Base-by-base conservation (phyloP, 2,113 vertebrate species). In the Limnothrissa miodon region DNA sequence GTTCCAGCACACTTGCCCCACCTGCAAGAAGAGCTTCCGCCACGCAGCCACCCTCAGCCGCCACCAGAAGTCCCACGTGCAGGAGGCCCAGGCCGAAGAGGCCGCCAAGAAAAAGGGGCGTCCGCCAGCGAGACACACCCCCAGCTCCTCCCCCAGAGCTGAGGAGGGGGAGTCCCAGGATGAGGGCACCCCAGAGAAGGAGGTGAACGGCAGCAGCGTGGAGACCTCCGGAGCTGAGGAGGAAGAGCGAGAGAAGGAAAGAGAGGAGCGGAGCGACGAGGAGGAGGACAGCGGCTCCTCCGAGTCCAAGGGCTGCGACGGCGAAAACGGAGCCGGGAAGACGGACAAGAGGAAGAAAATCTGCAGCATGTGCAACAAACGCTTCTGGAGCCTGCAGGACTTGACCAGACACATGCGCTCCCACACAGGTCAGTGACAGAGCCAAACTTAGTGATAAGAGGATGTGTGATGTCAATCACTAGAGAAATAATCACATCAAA, bases 361-460 rank as follows among this genome's bases (percentile, higher is more conserved):
- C 87, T 99, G 98, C 90, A 95, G 90, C 3, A 96, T 99, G 81
- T 99, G 98, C 88, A 96, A 93, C 85, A 99, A 99, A 87, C 93
- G 98, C 44, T 99, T 99, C 94, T 99, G 98, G 98, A 99, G 97
- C 33, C 95, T 99, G 87, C 98, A 99, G 92, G 98, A 99, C 92
- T 93, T 99, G 91, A 99, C 98, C 0, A 91, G 98, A 83, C 98
- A 99, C 91, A 99, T 97, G 96, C 91, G 98, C 88, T 99, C 98
- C 25, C 98, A 99, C 92, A 99, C 98, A 92, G 98, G 98, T 99
- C 93, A 92, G 80, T n/a, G 66, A 53, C 48, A 10, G 6, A 4
- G 42, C 42, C 6, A 42, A 42, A 6, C 42, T 42, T 42, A 42
- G 42, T 42, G 42, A 42, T 6, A 42, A 42, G 42, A 42, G 42